A percentile compares a stretch with the other conserved stretches of the same genome.
Conservation (phyloP, 2,797 vertebrate species). For the Kryptopterus vitreolus region DNA sequence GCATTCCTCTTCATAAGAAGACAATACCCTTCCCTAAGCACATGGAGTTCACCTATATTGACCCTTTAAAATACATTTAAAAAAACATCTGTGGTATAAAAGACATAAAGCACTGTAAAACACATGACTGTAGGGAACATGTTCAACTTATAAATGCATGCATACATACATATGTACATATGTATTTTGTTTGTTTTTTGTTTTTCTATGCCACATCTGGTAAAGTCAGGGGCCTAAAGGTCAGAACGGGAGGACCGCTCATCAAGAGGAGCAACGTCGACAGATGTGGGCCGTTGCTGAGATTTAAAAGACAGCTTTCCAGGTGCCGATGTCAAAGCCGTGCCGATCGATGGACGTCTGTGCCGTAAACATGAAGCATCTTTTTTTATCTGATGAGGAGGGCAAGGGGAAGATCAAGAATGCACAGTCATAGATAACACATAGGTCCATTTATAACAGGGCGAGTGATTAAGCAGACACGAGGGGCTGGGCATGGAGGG, state of each 20-base stretch:
- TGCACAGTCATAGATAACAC: conserved; percentile 13
- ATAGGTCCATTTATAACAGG: conserved; percentile 21
- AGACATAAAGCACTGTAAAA: background rate
- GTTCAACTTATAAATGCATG: background rate
- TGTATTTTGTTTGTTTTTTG: background rate
- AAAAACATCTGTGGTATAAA: conserved; percentile 1
- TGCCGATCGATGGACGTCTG: conserved; percentile 19
- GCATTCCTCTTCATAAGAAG: conserved; percentile 1
- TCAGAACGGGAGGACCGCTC: conserved; percentile 19
- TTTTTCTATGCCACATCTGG: conserved; percentile 14
- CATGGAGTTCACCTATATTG: background rate
- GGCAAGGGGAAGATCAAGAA: conserved; percentile 52
- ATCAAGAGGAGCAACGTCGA: conserved; percentile 2
- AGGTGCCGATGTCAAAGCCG: conserved; percentile 10
- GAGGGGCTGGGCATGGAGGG: background rate
- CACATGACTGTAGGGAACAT: background rate
- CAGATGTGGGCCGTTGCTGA: conserved; percentile 15
- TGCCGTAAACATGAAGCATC: conserved; percentile 42
- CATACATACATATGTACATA: background rate
- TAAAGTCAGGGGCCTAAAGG: conserved; percentile 24
- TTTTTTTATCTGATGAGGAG: conserved; percentile 52
- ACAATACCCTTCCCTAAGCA: background rate
- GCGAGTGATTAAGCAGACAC: conserved; percentile 11
- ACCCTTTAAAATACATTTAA: conserved; percentile 8
- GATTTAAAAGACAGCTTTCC: conserved; percentile 32